A percentile compares a stretch with the other conserved stretches of the same genome.
phyloP scores from a whole-genome alignment of 2,888 invertebrate genomes.

The Polydrusus cervinus region DNA sequence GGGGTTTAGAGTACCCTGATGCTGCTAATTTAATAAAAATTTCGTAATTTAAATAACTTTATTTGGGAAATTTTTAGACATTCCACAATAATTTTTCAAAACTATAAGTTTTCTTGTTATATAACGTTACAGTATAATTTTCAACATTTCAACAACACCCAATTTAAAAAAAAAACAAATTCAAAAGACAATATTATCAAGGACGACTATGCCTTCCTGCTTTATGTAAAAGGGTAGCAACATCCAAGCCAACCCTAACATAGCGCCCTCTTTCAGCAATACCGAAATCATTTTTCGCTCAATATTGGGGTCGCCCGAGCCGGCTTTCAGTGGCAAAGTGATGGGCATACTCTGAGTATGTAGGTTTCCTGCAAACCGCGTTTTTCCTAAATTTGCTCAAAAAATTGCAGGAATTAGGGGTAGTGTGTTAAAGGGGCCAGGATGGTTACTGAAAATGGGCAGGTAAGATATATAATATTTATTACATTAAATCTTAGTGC shows the following conservation, averaged over 20 bases:
- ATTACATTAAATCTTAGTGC: too few relatives aligned
- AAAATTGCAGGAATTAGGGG: slow-evolving; percentile 40
- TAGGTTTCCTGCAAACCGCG: slow-evolving; percentile 61
- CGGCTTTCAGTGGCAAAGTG: slow-evolving; percentile 61
- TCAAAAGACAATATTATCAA: slow-evolving; percentile 7
- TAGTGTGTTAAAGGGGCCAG: slow-evolving; percentile 54
- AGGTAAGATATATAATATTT: slow-evolving; percentile 61
- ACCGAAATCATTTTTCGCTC: slow-evolving; percentile 69
- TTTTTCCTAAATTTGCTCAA: slow-evolving; percentile 56
- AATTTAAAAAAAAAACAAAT: too few relatives aligned
- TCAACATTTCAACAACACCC: too few relatives aligned
- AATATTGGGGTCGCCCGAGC: slow-evolving; percentile 68
- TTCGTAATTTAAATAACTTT: too few relatives aligned
- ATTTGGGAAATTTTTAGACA: too few relatives aligned
- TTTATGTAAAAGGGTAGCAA: slow-evolving; percentile 12
- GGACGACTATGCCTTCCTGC: slow-evolving; percentile 27
- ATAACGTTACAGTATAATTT: too few relatives aligned
- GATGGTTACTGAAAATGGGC: slow-evolving; percentile 70
- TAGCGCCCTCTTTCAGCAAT: slow-evolving; percentile 45
- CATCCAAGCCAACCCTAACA: slow-evolving; percentile 18
- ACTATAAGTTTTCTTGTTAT: too few relatives aligned
- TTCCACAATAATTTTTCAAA: too few relatives aligned
- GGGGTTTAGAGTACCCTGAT: too few relatives aligned
- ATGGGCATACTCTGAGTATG: slow-evolving; percentile 64
- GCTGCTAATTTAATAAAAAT: too few relatives aligned